Base-by-base conservation (phyloP, 2,888 invertebrate genomes). In the Trachelus troglodyta region DNA sequence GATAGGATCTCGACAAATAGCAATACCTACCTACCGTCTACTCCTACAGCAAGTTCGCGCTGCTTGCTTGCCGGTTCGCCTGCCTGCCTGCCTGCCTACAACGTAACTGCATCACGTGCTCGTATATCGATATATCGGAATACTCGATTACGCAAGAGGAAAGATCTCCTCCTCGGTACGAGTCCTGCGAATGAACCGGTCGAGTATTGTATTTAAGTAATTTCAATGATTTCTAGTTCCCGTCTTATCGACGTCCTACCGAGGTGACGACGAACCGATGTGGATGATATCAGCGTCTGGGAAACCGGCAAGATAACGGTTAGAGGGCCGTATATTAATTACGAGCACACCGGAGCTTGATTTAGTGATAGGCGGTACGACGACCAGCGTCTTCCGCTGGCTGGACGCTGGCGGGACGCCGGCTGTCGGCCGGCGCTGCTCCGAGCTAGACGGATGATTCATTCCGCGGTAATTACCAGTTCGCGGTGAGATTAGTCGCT, bases 1-100 rank as follows among this genome's bases (percentile, higher is more conserved):
- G 90, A 89, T 89, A 88, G 79, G 82, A 89, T 89, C 89, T 89
- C 89, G 88, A 89, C 89, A 89, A 89, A 89, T 89, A 88, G 89
- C 86, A 87, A 88, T 87, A 85, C 86, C 86, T 87, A 79, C 85
- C 85, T 85, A 87, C 86, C 83, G 86, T 74, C 74, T 37, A 74
- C 74, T 34, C 74, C 74, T 74, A 74, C 74, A 74, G 35, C 74
- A 34, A 71, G 71, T 71, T 71, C 71, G 71, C 71, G 71, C 23
- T 31, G 71, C 34, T 23, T 71, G 71, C 12, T 34, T 34, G 35
- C 69, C 6, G 40, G 40, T 40, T 40, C 15, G 40, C 40, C 40
- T 40, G 15, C 40, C 40, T 40, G 40, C 15, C 37, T 37, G 15
- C 40, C 40, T 71, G 3, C 33, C 31, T 71, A 71, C 71, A n/a